Base-by-base conservation (phyloP, 2,797 vertebrate genomes). In the Pseudochromis fuscus region DNA sequence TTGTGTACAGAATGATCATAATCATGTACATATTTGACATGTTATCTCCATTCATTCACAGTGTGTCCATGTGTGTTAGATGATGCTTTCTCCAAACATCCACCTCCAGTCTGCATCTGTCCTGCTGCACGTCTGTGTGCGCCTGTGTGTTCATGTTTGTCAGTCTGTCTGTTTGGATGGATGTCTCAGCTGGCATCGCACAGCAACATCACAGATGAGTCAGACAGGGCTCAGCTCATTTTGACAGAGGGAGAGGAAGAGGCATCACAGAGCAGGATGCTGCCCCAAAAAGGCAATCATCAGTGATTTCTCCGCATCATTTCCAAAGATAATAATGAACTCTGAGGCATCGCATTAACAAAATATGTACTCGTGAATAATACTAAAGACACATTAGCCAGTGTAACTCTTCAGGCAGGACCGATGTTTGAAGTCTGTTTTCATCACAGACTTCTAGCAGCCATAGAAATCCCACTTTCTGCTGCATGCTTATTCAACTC, bases 101-200 rank as follows among this genome's bases (percentile, higher is more conserved):
- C 37, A 25, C 57, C 25, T 73, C 13, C n/a, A 51, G 61, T 42
- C 56, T 57, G 45, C 42, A 38, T 58, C 7, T 46, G 46, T 68
- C 8, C 64, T 44, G 44, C 64, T 35, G 38, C 57, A 9, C 4
- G 28, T 66, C 68, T 63, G 5, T 12, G 35, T 53, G 60, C 44
- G 58, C 23, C 42, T 40, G 55, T 72, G 68, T 67, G 76, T 67
- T 71, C 48, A 6, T 72, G 67, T 81, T 73, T 82, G 86, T 84
- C 78, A 66, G 83, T 79, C 50, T 79, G 79, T 83, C 79, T 79
- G 62, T 82, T 66, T 79, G 53, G 83, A 86, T 81, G 80, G 76
- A 83, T 82, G 86, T 87, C 84, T 82, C 85, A 79, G 85, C 86
- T 84, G 88, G 80, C 81, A 71, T 27, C 62, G 77, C 81, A 63